Percentiles rank a stretch among this genome's conserved stretches.
Conservation (phyloP, 2,113 vertebrate genomes). For the Odobenus rosmarus region DNA sequence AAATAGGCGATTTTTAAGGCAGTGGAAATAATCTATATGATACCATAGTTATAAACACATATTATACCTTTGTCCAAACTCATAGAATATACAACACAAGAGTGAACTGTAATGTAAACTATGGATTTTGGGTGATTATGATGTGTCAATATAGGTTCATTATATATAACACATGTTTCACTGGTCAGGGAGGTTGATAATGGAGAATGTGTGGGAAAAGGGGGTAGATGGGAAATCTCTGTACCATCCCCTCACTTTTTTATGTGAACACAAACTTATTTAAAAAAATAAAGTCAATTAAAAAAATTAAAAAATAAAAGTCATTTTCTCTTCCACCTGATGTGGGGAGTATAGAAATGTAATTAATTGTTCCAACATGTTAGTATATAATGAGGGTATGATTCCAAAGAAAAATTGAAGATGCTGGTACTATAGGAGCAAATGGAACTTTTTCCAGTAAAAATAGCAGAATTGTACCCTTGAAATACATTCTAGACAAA, state of each 20-base stretch:
- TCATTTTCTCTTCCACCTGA: not conserved
- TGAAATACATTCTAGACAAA: not conserved
- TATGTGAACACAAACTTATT: not conserved
- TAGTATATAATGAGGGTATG: not conserved
- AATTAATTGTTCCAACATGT: not conserved
- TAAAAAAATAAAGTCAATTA: not conserved
- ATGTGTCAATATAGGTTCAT: not conserved
- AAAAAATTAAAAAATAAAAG: not conserved
- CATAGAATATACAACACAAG: not conserved
- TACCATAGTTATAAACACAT: not conserved
- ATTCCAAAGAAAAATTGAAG: not conserved
- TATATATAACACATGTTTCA: not conserved
- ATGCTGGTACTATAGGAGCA: not conserved
- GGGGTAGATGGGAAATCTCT: not conserved
- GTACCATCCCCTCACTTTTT: not conserved
- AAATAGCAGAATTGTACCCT: not conserved
- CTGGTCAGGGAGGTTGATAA: not conserved
- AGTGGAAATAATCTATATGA: not conserved
- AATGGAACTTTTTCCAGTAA: not conserved
- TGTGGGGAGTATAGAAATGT: not conserved
- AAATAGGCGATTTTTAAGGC: not conserved
- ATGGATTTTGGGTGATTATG: not conserved
- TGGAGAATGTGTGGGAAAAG: not conserved
- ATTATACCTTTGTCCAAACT: not conserved
- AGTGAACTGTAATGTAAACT: not conserved